A percentile compares a stretch with the other conserved stretches of the same genome.
These are phyloP conservation scores for Vulpes ferrilata DNA, from an alignment of 2,113 vertebrate species.

Conservation along the genomic window DNA sequence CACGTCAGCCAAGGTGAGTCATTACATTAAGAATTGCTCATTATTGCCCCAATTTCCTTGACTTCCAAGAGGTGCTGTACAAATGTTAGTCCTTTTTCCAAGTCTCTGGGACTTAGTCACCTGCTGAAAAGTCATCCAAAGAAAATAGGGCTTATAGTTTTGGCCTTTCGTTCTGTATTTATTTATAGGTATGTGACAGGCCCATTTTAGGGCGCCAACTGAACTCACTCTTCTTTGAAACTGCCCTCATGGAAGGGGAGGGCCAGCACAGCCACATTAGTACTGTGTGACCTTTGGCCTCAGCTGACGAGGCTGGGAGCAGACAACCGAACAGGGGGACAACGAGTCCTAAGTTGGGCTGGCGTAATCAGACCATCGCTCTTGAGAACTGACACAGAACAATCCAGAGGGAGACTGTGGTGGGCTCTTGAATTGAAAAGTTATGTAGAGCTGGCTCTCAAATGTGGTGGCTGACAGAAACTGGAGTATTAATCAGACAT, in stretches of 20 bases:
- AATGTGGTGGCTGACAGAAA: slow-evolving; percentile 49
- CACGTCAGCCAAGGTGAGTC: slow-evolving; percentile 40
- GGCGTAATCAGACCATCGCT: slow-evolving; percentile 10
- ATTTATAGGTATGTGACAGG: slow-evolving; percentile 3
- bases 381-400: slow-evolving; percentile 21
- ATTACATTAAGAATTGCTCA: slow-evolving; percentile 49
- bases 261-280: background rate
- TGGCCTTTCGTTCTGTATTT: slow-evolving; percentile 50
- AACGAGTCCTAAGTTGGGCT: background rate
- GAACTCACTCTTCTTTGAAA: slow-evolving; percentile 55
- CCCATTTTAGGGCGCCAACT: background rate
- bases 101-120: slow-evolving; percentile 55
- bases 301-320: slow-evolving; percentile 38
- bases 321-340: background rate
- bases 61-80: slow-evolving; percentile 24
- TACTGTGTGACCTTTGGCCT: slow-evolving; percentile 25
- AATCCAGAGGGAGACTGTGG: background rate
- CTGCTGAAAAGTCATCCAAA: slow-evolving; percentile 58
- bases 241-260: background rate
- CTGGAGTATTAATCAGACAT: background rate
- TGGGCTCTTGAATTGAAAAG: slow-evolving; percentile 45
- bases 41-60: slow-evolving; percentile 59
- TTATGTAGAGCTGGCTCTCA: background rate
- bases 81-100: slow-evolving; percentile 57
- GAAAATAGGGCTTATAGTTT: slow-evolving; percentile 43